These are phyloP conservation scores for Coremacera marginata DNA, from an alignment of 2,888 invertebrate species.

Conservation along the genomic window DNA sequence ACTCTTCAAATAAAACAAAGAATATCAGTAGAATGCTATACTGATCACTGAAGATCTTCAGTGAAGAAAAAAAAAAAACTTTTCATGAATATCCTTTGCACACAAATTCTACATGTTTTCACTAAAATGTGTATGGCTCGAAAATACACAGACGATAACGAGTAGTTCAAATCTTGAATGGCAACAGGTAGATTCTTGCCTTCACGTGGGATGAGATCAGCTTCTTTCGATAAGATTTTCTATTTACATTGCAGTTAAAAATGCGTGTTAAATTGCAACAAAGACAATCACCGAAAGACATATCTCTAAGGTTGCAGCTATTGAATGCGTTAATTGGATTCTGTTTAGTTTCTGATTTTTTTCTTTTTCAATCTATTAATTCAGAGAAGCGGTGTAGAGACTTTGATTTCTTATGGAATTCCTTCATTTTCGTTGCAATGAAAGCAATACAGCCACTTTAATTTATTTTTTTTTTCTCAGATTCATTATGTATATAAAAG, in stretches of 20 bases:
- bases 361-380: neutral
- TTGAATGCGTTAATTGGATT: conserved; percentile 16
- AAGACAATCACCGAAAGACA: neutral
- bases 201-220: neutral
- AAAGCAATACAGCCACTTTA: neutral
- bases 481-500: conserved; percentile 16
- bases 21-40: neutral
- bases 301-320: neutral
- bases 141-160: too few species aligned
- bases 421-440: neutral
- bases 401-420: neutral
- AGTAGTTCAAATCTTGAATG: too few species aligned
- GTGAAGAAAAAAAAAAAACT: neutral
- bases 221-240: neutral
- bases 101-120: too few species aligned
- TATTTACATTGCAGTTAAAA: neutral
- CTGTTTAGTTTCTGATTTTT: neutral
- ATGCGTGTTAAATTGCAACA: conserved; percentile 4
- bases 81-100: neutral
- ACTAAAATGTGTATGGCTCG: too few species aligned
- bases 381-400: neutral
- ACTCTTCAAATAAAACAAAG: neutral
- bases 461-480: conserved; percentile 39
- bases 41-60: neutral
- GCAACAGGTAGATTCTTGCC: neutral